These are phyloP conservation scores for Amphimedon queenslandica DNA, from an alignment of 37 sponge, comb jelly and placozoan species.

Conservation along the genomic window DNA sequence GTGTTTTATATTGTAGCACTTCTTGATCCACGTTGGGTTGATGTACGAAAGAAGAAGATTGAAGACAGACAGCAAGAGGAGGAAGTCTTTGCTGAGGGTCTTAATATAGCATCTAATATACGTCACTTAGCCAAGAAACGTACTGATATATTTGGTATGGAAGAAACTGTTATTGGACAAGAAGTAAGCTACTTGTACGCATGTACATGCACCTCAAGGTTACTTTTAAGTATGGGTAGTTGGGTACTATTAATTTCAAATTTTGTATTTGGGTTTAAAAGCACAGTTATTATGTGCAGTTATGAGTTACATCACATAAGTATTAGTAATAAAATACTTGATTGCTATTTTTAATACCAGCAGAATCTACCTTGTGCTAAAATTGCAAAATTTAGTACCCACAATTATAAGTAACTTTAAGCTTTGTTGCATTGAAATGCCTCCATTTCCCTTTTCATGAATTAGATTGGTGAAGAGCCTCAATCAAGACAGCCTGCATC, in stretches of 20 bases:
- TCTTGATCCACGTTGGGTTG: constrained; percentile 87
- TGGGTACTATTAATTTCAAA: too few species aligned
- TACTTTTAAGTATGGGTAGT: too few species aligned
- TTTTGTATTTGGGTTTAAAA: too few species aligned
- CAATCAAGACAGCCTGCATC: background rate
- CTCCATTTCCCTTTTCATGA: too few species aligned
- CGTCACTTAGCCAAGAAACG: constrained; percentile 79
- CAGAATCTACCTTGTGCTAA: too few species aligned
- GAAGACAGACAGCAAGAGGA: constrained; percentile 78
- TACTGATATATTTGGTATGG: constrained; percentile 94
- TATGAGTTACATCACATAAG: too few species aligned
- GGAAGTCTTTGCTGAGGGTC: constrained; percentile 78
- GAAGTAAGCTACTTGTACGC: constrained; percentile 32
- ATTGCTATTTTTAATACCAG: too few species aligned
- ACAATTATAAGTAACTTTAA: too few species aligned
- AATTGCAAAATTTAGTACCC: too few species aligned
- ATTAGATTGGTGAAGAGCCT: constrained; percentile 67
- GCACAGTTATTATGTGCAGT: too few species aligned
- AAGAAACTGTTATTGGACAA: constrained; percentile 91
- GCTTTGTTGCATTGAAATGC: too few species aligned
- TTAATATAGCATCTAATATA: constrained; percentile 55
- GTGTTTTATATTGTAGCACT: constrained; percentile 40
- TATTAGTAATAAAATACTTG: too few species aligned
- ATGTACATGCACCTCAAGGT: background rate
- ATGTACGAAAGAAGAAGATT: constrained; percentile 49